Evolutionary conservation across 2,797 vertebrate genomes (phyloP).

Genomic region (Paguma larvata): DNA sequence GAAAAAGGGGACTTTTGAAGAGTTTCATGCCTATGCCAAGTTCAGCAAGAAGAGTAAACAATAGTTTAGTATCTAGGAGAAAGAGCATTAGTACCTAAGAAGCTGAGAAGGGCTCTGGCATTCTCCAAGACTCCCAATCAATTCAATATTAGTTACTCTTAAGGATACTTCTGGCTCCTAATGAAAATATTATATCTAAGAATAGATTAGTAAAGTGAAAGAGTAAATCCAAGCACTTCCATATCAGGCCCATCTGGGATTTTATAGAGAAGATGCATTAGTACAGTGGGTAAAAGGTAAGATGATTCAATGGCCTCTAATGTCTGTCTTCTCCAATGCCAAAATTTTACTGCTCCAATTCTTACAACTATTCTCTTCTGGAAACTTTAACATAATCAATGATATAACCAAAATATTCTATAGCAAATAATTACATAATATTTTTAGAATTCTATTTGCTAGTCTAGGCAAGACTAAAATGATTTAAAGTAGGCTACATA

Average conservation of each 20-base stretch:
- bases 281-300: neutral
- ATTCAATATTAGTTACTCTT: neutral
- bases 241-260: neutral
- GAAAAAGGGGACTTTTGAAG: neutral
- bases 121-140: neutral
- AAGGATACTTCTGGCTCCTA: neutral
- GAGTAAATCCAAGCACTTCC: neutral
- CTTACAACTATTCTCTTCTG: neutral
- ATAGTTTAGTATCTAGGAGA: neutral
- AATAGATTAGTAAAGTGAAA: neutral
- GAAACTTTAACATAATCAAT: neutral
- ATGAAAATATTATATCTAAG: neutral
- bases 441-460: slow-evolving; percentile 28
- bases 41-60: neutral
- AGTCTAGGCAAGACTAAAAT: neutral
- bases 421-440: neutral
- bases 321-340: neutral
- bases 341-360: neutral
- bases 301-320: neutral
- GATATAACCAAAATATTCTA: neutral
- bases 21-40: neutral
- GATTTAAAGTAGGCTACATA: neutral
- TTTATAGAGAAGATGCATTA: neutral
- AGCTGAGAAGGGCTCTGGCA: neutral
- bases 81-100: neutral